Evolutionary conservation across 1,140 invertebrate species (phyloP), one percentile per base, ranked within the genome.

Genomic region (Calliphora vicina): DNA sequence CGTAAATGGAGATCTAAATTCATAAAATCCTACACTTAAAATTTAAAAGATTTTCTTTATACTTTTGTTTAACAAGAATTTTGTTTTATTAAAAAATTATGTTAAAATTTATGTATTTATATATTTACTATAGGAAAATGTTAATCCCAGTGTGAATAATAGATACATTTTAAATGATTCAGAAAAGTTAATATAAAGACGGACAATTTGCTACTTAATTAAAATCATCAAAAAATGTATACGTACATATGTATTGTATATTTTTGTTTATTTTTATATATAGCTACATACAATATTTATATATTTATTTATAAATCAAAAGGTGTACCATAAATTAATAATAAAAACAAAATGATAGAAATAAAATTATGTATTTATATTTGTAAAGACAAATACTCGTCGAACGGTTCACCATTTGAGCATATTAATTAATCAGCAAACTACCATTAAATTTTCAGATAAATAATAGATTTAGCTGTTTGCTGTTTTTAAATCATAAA

Each of bases 341-440:
- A 6, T n/a, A 57, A 57, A 15, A n/a, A 57, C 13, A 35, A 35
- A 35, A 35, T 35, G 5, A 35, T 8, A 35, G 10, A 35, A 0
- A 35, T 10, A 35, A 35, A 35, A 35, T 35, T 35, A 35, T 35
- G 29, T 35, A 35, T 35, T 2, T 35, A 35, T 35, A 35, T 35
- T 35, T 35, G 35, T 35, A 35, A 35, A 35, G 35, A 35, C 35
- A 35, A 2, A 35, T 35, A 35, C 35, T n/a, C n/a, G n/a, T n/a
- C 3, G 50, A 57, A 57, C 50, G 3, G 6, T 57, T 57, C 17
- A 17, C 8, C 3, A 57, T 3, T 3, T 8, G 20, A 67, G 23
- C n/a, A 23, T 20, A 67, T 67, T 67, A 67, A 67, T 67, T 67
- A 67, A 67, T 67, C 61, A 67, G 20, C 61, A 67, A 23, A 67